Evolutionary conservation across 1,140 invertebrate species (phyloP).

Genomic region (Agrypnia vestita): DNA sequence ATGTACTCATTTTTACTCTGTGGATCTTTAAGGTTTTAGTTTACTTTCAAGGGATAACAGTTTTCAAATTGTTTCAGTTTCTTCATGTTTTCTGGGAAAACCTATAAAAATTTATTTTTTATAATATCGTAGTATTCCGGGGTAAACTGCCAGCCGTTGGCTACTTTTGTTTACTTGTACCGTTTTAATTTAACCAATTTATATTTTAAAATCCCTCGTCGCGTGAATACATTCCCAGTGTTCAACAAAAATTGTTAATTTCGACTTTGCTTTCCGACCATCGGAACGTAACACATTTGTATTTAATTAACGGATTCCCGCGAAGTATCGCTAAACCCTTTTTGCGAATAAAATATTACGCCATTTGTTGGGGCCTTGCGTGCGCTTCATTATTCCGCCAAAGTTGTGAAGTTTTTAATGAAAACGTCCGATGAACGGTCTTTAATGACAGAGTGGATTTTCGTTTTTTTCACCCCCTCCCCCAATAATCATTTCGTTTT

Average conservation of each 20-base stretch:
- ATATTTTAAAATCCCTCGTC: background rate
- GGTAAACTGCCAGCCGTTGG: too few species aligned
- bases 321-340: constrained; percentile 22
- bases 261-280: constrained; percentile 2
- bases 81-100: too few species aligned
- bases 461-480: background rate
- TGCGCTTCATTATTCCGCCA: constrained; percentile 29
- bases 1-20: too few species aligned
- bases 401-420: constrained; percentile 41
- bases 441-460: constrained; percentile 41
- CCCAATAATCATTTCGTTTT: constrained; percentile 17
- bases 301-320: constrained; percentile 20
- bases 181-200: too few species aligned
- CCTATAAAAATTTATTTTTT: too few species aligned
- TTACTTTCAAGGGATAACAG: too few species aligned
- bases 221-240: background rate
- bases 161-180: background rate
- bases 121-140: too few species aligned
- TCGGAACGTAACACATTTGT: constrained; percentile 15
- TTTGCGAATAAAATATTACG: constrained; percentile 23
- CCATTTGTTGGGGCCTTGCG: constrained; percentile 25
- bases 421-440: constrained; percentile 36
- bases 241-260: background rate
- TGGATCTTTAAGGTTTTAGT: too few species aligned
- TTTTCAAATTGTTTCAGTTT: too few species aligned